phyloP scores from a whole-genome alignment of 2,113 vertebrate genomes.

The Pogonocichla stellata region DNA sequence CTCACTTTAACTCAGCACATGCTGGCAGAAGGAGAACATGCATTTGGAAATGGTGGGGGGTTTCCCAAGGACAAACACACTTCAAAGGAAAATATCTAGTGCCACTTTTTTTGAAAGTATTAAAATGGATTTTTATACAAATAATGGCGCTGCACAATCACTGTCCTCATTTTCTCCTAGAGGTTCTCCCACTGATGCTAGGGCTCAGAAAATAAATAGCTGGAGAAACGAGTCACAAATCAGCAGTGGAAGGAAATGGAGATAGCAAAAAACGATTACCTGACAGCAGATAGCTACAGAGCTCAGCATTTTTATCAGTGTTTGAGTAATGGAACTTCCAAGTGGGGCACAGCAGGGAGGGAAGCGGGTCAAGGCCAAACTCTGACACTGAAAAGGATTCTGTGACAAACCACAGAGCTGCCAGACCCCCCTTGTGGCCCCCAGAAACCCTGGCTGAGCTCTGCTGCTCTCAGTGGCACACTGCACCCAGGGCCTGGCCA shows the following conservation, averaged over 20 bases:
- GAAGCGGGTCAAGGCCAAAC: background rate
- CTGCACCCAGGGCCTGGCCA: background rate
- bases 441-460: background rate
- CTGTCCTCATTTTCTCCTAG: background rate
- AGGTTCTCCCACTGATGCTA: background rate
- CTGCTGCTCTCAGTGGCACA: background rate
- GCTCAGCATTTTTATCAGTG: slow-evolving; percentile 12
- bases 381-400: background rate
- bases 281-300: background rate
- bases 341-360: background rate
- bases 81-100: background rate
- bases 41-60: background rate
- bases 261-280: slow-evolving; percentile 27
- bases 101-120: background rate
- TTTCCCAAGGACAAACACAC: background rate
- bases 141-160: background rate
- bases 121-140: background rate
- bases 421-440: background rate
- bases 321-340: slow-evolving; percentile 10
- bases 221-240: background rate
- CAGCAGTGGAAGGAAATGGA: background rate
- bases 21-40: background rate
- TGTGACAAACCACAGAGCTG: background rate
- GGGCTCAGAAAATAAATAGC: background rate
- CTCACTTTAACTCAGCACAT: background rate